Base-by-base conservation (phyloP, 2,113 vertebrate genomes). In the Proteles cristata region DNA sequence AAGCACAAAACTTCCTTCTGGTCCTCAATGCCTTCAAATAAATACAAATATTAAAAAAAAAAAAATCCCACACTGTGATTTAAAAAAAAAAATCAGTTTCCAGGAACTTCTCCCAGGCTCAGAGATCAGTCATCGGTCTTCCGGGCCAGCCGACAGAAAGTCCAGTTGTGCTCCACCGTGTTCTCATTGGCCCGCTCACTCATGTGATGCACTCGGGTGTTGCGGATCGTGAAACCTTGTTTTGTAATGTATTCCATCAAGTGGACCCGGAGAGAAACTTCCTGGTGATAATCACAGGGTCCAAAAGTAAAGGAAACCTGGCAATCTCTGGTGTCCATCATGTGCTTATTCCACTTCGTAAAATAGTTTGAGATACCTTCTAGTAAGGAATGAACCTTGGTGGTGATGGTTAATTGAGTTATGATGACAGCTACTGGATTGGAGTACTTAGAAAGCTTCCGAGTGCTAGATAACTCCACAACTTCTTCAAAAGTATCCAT, bases 301-400 rank as follows among this genome's bases (percentile, higher is more conserved):
- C 99, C 99, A 11, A 99, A 99, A 9, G 99, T 99, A 97, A 99
- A 99, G 61, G 99, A 99, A 95, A 99, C 99, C 98, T 99, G 99
- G 97, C 99, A 99, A 99, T 99, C 99, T 98, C 99, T 99, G 69
- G 99, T 99, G 98, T 99, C 99, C 99, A 99, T 99, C 99, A 99
- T 99, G 97, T 99, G 99, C 98, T 99, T 99, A 96, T 99, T 99
- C 99, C 99, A 99, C 98, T 99, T 99, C 0, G 99, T 99, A 97
- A 99, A 99, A 98, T 99, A 99, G 98, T 99, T 99, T 90, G 99
- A 99, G 97, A 99, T 99, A 23, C 99, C 99, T 96, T 99, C 99
- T 65, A 99, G 98, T 50, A 99, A 98, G 0, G 99, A 99, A 7
- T 99, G 99, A 66, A 99, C 99, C 98, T 99, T 99, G 0, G 99